Conservation (phyloP, 2,797 vertebrate species). For the Semotilus atromaculatus region DNA sequence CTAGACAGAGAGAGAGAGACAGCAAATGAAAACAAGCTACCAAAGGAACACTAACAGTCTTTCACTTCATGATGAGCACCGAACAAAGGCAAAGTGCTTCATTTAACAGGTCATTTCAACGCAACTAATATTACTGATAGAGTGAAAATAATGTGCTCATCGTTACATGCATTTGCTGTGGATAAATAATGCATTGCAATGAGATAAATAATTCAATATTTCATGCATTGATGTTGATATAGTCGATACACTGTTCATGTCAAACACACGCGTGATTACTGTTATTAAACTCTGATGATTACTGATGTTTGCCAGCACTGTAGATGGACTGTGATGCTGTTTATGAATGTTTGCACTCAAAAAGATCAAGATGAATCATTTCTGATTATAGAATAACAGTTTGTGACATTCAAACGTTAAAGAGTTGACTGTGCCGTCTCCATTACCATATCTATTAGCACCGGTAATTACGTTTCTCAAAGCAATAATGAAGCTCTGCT, state of each 20-base stretch:
- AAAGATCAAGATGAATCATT: constrained; percentile 8
- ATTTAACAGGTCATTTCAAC: background rate
- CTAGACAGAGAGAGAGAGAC: background rate
- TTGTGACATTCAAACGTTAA: background rate
- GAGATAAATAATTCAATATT: too few relatives aligned
- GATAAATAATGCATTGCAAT: background rate
- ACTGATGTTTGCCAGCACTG: constrained; percentile 17
- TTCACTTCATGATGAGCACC: background rate
- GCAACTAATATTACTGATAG: background rate
- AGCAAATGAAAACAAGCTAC: background rate
- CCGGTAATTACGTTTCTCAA: background rate
- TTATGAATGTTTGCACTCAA: constrained; percentile 9
- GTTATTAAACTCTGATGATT: constrained; percentile 27
- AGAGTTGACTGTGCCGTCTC: background rate
- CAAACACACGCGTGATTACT: background rate
- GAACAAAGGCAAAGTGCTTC: background rate
- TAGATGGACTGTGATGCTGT: background rate
- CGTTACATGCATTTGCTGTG: background rate
- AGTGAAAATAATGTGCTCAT: background rate
- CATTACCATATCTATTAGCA: constrained; percentile 12
- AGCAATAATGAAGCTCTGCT: constrained; percentile 19
- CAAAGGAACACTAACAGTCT: background rate
- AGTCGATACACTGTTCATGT: background rate
- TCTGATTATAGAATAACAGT: constrained; percentile 8
- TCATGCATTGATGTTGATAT: background rate